Evolutionary conservation across 2,113 vertebrate genomes (phyloP).

Genomic region (Phocoena phocoena): DNA sequence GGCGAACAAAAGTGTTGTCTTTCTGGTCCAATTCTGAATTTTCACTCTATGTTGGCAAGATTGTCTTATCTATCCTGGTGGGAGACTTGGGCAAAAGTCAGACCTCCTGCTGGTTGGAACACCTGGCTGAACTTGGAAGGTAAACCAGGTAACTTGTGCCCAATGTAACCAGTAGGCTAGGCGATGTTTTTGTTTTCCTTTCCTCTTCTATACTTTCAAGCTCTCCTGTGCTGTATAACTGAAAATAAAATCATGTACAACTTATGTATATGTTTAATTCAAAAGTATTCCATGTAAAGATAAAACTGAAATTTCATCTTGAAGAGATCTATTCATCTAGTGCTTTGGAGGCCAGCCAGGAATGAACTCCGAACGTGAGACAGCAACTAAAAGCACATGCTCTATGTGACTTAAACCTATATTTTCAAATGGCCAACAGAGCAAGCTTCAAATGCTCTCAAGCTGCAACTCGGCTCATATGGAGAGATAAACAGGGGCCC

Average conservation of each 20-base stretch:
- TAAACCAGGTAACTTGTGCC: neutral
- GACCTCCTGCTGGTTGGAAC: neutral
- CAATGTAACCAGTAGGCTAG: neutral
- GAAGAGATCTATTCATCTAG: conserved; percentile 72
- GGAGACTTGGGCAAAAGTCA: conserved; percentile 46
- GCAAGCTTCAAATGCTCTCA: neutral
- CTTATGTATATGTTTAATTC: conserved; percentile 69
- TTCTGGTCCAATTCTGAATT: conserved; percentile 28
- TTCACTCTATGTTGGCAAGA: conserved; percentile 51
- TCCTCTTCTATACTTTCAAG: conserved; percentile 44
- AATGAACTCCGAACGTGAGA: conserved; percentile 40
- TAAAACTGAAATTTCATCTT: conserved; percentile 68
- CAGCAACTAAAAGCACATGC: neutral
- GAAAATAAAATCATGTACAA: conserved; percentile 47
- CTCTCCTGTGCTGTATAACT: conserved; percentile 16
- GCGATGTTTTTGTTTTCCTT: conserved; percentile 39
- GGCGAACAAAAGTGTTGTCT: conserved; percentile 61
- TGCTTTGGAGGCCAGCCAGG: conserved; percentile 19
- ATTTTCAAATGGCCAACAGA: conserved; percentile 35
- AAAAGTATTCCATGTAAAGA: conserved; percentile 56
- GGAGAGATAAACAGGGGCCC: conserved; percentile 58
- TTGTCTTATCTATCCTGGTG: conserved; percentile 45
- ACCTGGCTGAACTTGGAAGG: conserved; percentile 49
- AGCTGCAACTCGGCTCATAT: neutral
- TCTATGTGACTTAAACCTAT: neutral